Evolutionary conservation across 2,113 vertebrate genomes (phyloP), one percentile per base, ranked within the genome.

Genomic region (Lophura nycthemera): DNA sequence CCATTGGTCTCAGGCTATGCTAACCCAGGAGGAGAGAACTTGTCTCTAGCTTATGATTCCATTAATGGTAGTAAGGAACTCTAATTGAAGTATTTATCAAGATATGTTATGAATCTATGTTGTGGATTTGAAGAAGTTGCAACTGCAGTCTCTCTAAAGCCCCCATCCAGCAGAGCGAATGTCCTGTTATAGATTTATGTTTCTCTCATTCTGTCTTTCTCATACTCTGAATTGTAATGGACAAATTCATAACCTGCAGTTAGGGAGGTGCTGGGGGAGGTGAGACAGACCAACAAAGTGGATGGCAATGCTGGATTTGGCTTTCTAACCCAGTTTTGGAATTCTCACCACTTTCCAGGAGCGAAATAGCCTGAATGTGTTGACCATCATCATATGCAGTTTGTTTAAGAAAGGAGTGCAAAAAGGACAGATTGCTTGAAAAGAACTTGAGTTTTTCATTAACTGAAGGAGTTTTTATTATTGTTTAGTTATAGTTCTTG

Each of bases 401-500:
- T 79, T 70, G 17, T 63, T 87, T 85, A 67, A 32, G 13, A 13
- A 50, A 59, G 13, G 0, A 0, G 42, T 32, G 34, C 15, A 71
- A 22, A 60, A 30, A 6, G 21, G 38, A 34, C 10, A 22, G 56
- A 50, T 56, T 74, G 27, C 75, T 61, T 2, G 1, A 64, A 83
- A 59, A 59, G 22, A 34, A 66, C 74, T 83, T 89, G 47, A 82
- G 27, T 60, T 89, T 45, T 54, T 93, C 56, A 17, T 86, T 93
- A 80, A 67, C 38, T 50, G 30, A 82, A 92, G 10, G 50, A 66
- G 13, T 10, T 96, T 93, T 93, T 77, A 18, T 85, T 89, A 36
- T 54, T 84, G 22, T 75, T 91, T 84, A 86, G 50, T 84, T 86
- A 45, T 15, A 71, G 60, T 34, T 88, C 92, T 95, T 71, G 50